Base-by-base conservation (phyloP, 2,797 vertebrate species). In the Myripristis jacobus region DNA sequence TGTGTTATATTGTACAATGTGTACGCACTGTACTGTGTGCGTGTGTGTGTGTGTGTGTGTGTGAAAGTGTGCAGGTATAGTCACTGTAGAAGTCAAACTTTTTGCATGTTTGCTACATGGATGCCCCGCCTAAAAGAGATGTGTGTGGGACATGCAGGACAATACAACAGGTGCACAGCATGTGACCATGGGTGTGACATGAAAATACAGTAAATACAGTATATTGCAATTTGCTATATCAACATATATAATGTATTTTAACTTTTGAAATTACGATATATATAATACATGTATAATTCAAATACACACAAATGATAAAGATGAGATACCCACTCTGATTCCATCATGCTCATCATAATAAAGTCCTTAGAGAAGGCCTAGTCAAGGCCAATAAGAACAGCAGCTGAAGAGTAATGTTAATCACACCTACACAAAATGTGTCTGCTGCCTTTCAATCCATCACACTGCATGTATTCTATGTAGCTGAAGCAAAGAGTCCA, bases 351-450 rank as follows among this genome's bases (percentile, higher is more conserved):
- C 22, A 73, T 74, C 60, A 57, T 79, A 43, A 55, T 67, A 70
- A 62, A 50, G 27, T 29, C 50, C 36, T 65, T 48, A 73, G 36
- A 82, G 82, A 81, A 75, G 44, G 48, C 10, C 43, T 16, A 27
- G 53, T 27, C 55, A 87, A 89, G 81, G 82, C 73, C 82, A 66
- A 57, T 25, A 52, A 66, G 47, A 77, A 85, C 46, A 65, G 48
- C 31, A 52, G 63, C 67, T 63, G 51, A 24, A 58, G 29, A 31
- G 27, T 70, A 66, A 72, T 21, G 61, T 51, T 52, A 78, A 80
- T 84, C 59, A 65, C 25, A 19, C 73, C 47, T 6, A 53, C 63
- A 86, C 70, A 85, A 88, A 80, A 74, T 36, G 62, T 79, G 70
- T 80, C 19, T 63, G 73, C 75, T 47, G 19, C 57, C 66, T 81